Evolutionary conservation across 2,888 invertebrate species (phyloP), one percentile per base, ranked within the genome.

Genomic region (Metacarcinus magister): DNA sequence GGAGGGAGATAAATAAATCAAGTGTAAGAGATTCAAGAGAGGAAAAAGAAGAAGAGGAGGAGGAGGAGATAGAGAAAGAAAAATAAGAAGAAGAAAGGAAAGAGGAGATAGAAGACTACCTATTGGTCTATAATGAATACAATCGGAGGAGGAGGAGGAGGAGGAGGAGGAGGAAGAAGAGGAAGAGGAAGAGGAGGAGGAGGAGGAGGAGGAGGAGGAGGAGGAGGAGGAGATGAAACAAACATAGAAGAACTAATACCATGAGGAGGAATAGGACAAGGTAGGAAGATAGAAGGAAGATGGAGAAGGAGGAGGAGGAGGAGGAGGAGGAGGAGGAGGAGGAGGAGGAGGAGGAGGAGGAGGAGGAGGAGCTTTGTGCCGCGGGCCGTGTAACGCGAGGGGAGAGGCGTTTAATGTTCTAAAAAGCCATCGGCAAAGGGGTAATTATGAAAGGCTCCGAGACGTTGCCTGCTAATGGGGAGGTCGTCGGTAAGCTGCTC

Each of bases 371-470:
- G 94, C 96, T 96, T 96, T 96, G 96, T 95, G 96, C 96, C 95
- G 60, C 60, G 96, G 95, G 92, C 87, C 96, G 96, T 96, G 96
- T 96, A 96, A 96, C 95, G 95, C 89, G 93, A 48, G 93, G 96
- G 82, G 94, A 92, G 96, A 90, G 95, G 96, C 96, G 96, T 96
- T 96, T 96, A 96, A 95, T 96, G 96, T 95, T 93, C 95, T 96
- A 96, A 96, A 96, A 96, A 95, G 93, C 75, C 93, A 60, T 19
- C 95, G 39, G 87, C 92, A 95, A 95, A 91, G 95, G 95, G 92
- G 95, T 95, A 96, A 96, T 96, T 96, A 96, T 67, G 91, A 54
- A 39, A 43, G 94, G 93, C 94, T 60, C 39, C 28, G 43, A 94
- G 94, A 94, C 90, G 94, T 60, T 48, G 89, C 90, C 90, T 39